A percentile compares a stretch with the other conserved stretches of the same genome.
Evolutionary conservation across 2,113 vertebrate species (phyloP).

Genomic region (Catharus bicknelli): DNA sequence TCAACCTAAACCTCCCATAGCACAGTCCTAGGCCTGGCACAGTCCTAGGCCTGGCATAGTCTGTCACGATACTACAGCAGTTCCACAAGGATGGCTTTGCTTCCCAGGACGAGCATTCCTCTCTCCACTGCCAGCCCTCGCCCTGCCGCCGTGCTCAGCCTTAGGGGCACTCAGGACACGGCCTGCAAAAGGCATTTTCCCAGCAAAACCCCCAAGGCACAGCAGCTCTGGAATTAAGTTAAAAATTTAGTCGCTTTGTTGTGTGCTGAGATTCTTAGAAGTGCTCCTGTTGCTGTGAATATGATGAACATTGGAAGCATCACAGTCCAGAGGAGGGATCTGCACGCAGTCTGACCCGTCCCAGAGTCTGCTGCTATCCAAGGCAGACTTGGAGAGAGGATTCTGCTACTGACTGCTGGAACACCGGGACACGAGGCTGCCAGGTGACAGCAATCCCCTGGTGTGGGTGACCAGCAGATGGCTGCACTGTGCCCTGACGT

Average conservation of each 20-base stretch:
- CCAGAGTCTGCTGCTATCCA: rapidly evolving
- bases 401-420: rapidly evolving
- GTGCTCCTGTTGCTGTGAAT: rapidly evolving
- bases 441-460: background rate
- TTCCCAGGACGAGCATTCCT: rapidly evolving
- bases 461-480: rapidly evolving
- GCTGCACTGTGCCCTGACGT: rapidly evolving
- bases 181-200: too few species aligned
- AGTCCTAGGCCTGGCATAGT: too few species aligned
- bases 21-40: background rate
- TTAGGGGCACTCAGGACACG: rapidly evolving
- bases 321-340: rapidly evolving
- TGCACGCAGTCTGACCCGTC: rapidly evolving
- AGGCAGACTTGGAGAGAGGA: rapidly evolving
- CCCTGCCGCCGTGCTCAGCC: rapidly evolving
- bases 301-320: rapidly evolving
- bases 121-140: rapidly evolving
- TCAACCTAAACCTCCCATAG: background rate
- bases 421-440: rapidly evolving
- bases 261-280: background rate
- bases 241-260: rapidly evolving
- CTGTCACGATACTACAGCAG: too few species aligned
- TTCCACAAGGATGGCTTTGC: too few species aligned
- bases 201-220: background rate
- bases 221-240: rapidly evolving